These are phyloP conservation scores for Rhinoderma darwinii DNA, from an alignment of 2,113 vertebrate species.

Conservation along the genomic window DNA sequence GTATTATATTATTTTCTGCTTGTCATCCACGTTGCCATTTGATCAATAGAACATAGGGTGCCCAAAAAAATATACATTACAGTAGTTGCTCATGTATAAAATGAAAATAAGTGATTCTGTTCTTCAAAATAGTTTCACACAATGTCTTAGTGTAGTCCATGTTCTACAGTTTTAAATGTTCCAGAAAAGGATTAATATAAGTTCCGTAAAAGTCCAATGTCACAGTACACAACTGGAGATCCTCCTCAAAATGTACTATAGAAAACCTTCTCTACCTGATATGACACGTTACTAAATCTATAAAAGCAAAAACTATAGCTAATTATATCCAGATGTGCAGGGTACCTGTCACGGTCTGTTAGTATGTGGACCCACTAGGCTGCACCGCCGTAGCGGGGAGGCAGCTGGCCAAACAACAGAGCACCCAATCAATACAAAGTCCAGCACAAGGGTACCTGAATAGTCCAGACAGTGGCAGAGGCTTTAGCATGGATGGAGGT, in stretches of 20 bases:
- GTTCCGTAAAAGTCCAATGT: background rate
- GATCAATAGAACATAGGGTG: too few relatives aligned
- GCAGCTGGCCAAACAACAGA: too few relatives aligned
- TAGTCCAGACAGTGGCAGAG: too few relatives aligned
- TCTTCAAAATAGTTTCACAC: background rate
- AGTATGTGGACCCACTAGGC: too few relatives aligned
- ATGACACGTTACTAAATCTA: background rate
- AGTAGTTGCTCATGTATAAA: background rate
- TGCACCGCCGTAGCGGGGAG: too few relatives aligned
- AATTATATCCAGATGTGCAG: background rate
- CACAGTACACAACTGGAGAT: background rate
- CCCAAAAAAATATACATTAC: too few relatives aligned
- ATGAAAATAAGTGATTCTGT: background rate
- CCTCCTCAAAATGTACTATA: background rate
- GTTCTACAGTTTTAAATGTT: background rate
- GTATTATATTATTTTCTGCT: too few relatives aligned
- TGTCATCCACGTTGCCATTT: too few relatives aligned
- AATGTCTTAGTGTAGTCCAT: background rate
- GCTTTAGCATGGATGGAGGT: too few relatives aligned
- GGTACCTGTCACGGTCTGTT: too few relatives aligned
- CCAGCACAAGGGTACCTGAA: too few relatives aligned
- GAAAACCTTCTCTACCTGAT: background rate
- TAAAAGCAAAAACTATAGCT: background rate
- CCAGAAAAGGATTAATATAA: background rate
- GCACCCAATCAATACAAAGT: too few relatives aligned